phyloP scores from a whole-genome alignment of 2,888 invertebrate genomes.

The Parelbella ahira region DNA sequence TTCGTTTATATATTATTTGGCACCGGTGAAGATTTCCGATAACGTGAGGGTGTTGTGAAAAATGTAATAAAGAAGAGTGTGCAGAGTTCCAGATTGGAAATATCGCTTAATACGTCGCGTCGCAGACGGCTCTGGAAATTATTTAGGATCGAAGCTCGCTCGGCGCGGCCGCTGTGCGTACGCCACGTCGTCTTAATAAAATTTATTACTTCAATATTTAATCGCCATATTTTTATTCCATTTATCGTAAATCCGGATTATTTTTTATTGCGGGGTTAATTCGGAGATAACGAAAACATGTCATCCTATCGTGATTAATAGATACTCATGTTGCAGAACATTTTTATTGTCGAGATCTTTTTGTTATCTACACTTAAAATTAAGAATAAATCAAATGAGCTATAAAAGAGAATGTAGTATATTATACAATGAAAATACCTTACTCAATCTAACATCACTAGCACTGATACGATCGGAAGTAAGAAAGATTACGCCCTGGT shows the following conservation, averaged over 20 bases:
- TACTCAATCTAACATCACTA: too few species aligned
- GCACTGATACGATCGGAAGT: neutral
- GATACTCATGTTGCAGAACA: too few species aligned
- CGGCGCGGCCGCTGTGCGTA: slow-evolving; percentile 17
- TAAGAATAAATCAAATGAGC: too few species aligned
- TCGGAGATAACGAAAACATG: too few species aligned
- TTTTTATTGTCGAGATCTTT: too few species aligned
- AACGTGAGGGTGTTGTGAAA: slow-evolving; percentile 48
- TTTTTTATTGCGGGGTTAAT: too few species aligned
- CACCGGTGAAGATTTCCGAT: slow-evolving; percentile 54
- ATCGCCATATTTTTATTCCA: slow-evolving; percentile 8
- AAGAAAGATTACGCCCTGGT: slow-evolving; percentile 7
- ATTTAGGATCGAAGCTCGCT: slow-evolving; percentile 21
- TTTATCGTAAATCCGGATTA: neutral
- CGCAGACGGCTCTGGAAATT: slow-evolving; percentile 30
- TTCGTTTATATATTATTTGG: slow-evolving; percentile 64
- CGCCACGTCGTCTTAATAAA: slow-evolving; percentile 20
- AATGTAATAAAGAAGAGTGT: slow-evolving; percentile 57
- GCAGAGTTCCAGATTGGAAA: slow-evolving; percentile 52
- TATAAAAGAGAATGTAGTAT: too few species aligned
- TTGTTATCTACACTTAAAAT: too few species aligned
- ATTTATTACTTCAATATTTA: slow-evolving; percentile 23
- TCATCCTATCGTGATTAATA: too few species aligned
- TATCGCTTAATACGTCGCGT: slow-evolving; percentile 44
- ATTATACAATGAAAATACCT: too few species aligned